Conservation (phyloP, 1,140 invertebrate genomes). For the Luehdorfia chinensis region DNA sequence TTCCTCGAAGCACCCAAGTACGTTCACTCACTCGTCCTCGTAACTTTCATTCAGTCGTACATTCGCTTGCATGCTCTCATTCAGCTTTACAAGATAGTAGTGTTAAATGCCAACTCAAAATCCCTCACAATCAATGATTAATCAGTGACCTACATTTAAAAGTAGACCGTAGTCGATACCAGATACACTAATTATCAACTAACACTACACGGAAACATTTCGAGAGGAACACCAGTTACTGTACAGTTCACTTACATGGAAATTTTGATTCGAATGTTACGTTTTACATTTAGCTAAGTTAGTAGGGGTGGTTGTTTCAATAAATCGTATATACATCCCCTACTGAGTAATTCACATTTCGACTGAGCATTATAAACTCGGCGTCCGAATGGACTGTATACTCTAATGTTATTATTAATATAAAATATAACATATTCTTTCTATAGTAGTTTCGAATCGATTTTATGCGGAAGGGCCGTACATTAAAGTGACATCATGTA, state of each 20-base stretch:
- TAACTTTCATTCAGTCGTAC: slow-evolving; percentile 22
- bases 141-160: slow-evolving; percentile 47
- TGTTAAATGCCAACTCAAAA: slow-evolving; percentile 25
- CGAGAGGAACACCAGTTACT: slow-evolving; percentile 74
- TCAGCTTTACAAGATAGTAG: slow-evolving; percentile 14
- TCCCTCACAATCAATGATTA: slow-evolving; percentile 38
- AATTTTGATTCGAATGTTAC: slow-evolving; percentile 47
- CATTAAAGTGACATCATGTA: slow-evolving; percentile 65
- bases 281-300: slow-evolving; percentile 54
- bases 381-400: slow-evolving; percentile 51
- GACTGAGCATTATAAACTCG: slow-evolving; percentile 66
- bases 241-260: slow-evolving; percentile 63
- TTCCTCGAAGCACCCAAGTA: slow-evolving; percentile 1
- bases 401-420: slow-evolving; percentile 57
- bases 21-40: slow-evolving; percentile 6
- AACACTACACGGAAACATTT: slow-evolving; percentile 67
- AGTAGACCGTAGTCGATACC: slow-evolving; percentile 47
- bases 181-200: slow-evolving; percentile 49
- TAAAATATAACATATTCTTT: slow-evolving; percentile 73
- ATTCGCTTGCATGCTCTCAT: slow-evolving; percentile 11
- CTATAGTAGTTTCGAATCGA: slow-evolving; percentile 53
- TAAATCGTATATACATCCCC: slow-evolving; percentile 66
- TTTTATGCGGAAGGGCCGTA: slow-evolving; percentile 61
- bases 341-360: slow-evolving; percentile 45
- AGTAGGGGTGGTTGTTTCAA: slow-evolving; percentile 43